phyloP scores from a whole-genome alignment of 2,113 vertebrate genomes.

The Pungitius pungitius region DNA sequence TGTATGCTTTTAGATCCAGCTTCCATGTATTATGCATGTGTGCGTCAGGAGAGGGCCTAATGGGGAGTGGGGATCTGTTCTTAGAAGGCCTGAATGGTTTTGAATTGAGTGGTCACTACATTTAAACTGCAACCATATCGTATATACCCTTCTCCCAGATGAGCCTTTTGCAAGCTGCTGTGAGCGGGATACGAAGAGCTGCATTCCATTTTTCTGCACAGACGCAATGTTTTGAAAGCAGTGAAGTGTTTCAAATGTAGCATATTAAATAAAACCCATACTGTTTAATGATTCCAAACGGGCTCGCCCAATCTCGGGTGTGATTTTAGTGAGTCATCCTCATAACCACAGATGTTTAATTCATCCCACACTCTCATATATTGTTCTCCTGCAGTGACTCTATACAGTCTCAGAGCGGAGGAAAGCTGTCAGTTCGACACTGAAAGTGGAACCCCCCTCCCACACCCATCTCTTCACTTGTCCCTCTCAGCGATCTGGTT shows the following conservation, averaged over 20 bases:
- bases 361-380: constrained; percentile 34
- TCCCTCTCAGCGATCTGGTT: constrained; percentile 22
- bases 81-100: constrained; percentile 72
- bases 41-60: constrained; percentile 75
- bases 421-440: constrained; percentile 17
- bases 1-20: constrained; percentile 75
- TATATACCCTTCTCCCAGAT: constrained; percentile 17
- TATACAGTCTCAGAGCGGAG: constrained; percentile 26
- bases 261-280: constrained; percentile 33
- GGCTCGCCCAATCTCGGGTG: constrained; percentile 31
- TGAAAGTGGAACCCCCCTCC: constrained; percentile 4
- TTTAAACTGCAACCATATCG: constrained; percentile 56
- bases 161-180: constrained; percentile 15
- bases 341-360: constrained; percentile 47
- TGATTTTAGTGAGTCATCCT: constrained; percentile 56
- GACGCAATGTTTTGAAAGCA: constrained; percentile 13
- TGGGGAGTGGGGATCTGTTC: constrained; percentile 73
- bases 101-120: constrained; percentile 68
- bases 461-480: constrained; percentile 5
- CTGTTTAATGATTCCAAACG: constrained; percentile 44
- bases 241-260: constrained; percentile 22
- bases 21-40: constrained; percentile 81
- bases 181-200: constrained; percentile 18
- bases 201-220: constrained; percentile 35
- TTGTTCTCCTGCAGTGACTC: constrained; percentile 35